phyloP scores from a whole-genome alignment of 2,113 vertebrate species.

The Albula glossodonta region DNA sequence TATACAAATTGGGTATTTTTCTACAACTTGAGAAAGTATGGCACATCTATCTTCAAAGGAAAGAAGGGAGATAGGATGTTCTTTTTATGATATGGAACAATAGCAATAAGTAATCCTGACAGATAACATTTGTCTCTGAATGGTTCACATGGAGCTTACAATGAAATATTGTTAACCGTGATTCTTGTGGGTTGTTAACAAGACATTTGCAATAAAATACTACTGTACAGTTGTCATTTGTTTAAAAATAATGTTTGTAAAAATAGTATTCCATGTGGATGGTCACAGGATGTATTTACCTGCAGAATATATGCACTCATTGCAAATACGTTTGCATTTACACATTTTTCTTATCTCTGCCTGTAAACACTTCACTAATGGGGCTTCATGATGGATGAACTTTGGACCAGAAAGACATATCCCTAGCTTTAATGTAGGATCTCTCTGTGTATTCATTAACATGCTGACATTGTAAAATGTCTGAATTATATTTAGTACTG shows the following conservation, averaged over 20 bases:
- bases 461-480: not conserved
- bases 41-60: too few relatives aligned
- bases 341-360: not conserved
- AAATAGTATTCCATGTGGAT: not conserved
- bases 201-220: too few relatives aligned
- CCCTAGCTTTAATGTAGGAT: not conserved
- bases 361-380: not conserved
- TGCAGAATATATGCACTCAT: not conserved
- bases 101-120: too few relatives aligned
- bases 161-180: too few relatives aligned
- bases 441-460: slow-evolving; percentile 9
- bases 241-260: not conserved
- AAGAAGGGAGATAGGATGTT: too few relatives aligned
- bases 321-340: not conserved
- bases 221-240: too few relatives aligned
- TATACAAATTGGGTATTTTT: too few relatives aligned
- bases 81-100: too few relatives aligned
- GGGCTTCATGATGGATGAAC: not conserved
- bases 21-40: too few relatives aligned
- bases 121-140: too few relatives aligned
- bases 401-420: not conserved
- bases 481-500: not conserved
- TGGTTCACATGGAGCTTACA: too few relatives aligned
- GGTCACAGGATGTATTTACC: not conserved
- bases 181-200: too few relatives aligned